Base-by-base conservation (phyloP, 2,888 invertebrate genomes). In the Dasypogon diadema region DNA sequence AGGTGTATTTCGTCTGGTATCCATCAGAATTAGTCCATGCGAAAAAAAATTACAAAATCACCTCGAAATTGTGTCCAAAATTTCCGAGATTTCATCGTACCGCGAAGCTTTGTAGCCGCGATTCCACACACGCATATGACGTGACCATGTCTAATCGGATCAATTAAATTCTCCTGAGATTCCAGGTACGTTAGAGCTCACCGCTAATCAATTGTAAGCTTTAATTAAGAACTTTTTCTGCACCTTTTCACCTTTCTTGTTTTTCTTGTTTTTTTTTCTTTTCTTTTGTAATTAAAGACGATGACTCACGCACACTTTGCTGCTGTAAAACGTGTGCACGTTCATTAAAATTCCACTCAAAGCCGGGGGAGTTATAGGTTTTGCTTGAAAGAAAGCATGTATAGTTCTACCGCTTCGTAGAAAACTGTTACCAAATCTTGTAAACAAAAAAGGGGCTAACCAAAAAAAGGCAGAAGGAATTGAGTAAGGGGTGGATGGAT, bases 261-360 rank as follows among this genome's bases (percentile, higher is more conserved):
- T 16, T 21, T 2, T 55, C n/a, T 18, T 12, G 24, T 24, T 12
- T 12, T 26, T 16, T 30, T 16, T 21, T 2, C 21, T 12, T 18
- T 12, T 24, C 16, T 12, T 12, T 26, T 16, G n/a, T 24, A 26
- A 58, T 58, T 58, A 26, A 58, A 58, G 30, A 5, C 26, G 58
- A 34, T 58, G 58, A 58, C 58, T 58, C 30, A 58, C 30, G n/a
- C n/a, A n/a, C n/a, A n/a, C n/a, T n/a, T n/a, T n/a, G n/a, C 58
- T 24, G 10, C 24, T 58, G 6, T 4, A 58, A 58, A 24, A 46
- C 12, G 12, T 46, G 58, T 58, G 30, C 30, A 24, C 58, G 16
- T 16, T n/a, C n/a, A 42, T 42, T 63, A 63, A 63, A 63, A 63
- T 34, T 63, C 21, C 42, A 1, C 34, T 6, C 8, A 21, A 42